phyloP scores from a whole-genome alignment of 2,113 vertebrate species.

The pig (Sus scrofa) region DNA sequence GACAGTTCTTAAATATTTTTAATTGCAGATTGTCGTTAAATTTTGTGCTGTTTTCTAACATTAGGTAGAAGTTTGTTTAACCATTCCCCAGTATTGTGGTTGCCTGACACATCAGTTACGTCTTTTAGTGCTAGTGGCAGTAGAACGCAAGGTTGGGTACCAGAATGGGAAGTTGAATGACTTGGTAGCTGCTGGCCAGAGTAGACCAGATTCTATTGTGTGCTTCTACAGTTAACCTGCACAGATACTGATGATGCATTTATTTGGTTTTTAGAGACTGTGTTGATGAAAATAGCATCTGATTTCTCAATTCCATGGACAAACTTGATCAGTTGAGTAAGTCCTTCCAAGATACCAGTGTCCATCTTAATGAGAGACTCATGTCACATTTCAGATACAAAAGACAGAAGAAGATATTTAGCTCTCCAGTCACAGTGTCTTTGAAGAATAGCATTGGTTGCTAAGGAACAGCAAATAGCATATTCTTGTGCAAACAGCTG shows the following conservation, averaged over 20 bases:
- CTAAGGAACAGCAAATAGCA: conserved; percentile 47
- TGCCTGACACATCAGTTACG: neutral
- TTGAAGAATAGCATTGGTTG: conserved; percentile 77
- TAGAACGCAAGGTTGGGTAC: neutral
- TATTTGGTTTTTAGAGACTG: conserved; percentile 27
- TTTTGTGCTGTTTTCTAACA: conserved; percentile 41
- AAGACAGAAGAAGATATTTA: neutral
- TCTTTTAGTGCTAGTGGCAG: neutral
- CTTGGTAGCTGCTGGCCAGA: neutral
- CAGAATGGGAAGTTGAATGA: neutral
- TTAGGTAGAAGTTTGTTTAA: conserved; percentile 40
- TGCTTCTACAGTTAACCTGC: neutral
- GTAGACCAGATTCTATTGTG: neutral
- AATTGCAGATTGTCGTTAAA: conserved; percentile 74
- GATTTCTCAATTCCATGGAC: neutral
- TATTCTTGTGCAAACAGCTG: conserved; percentile 55
- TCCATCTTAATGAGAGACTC: neutral
- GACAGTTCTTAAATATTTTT: conserved; percentile 63
- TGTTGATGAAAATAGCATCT: neutral
- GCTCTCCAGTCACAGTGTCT: conserved; percentile 61
- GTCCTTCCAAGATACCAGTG: conserved; percentile 20
- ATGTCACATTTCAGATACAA: conserved; percentile 11
- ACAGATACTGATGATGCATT: neutral
- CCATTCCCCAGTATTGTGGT: neutral
- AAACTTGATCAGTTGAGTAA: neutral